Base-by-base conservation (phyloP, 2,113 vertebrate genomes). In the Phoenicopterus ruber region DNA sequence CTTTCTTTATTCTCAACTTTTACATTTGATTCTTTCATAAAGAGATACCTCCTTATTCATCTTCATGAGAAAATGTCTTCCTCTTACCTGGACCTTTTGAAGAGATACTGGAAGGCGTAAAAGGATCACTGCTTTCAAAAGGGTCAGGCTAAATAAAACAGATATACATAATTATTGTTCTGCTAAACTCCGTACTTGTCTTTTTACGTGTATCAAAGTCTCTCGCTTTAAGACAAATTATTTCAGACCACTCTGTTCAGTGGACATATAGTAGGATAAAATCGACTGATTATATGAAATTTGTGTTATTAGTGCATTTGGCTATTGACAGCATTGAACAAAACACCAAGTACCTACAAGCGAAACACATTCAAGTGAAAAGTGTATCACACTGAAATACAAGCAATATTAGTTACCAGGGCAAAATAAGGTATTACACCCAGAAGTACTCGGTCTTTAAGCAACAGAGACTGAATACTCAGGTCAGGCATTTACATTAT, bases 81-180 rank as follows among this genome's bases (percentile, higher is more conserved):
- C n/a, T 58, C 98, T 98, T 98, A 99, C 99, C 99, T 98, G 98
- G 94, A 92, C 98, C 99, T 99, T 99, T 99, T 18, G 98, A 98
- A 92, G 99, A 98, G 28, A 98, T 91, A 72, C 98, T 98, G 95
- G 98, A 98, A 76, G 99, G 98, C 3, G 98, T 98, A 70, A 99
- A 99, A 24, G 99, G 99, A 86, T 99, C 99, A 10, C 93, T 98
- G 97, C 98, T 98, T 79, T 99, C 98, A 92, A 99, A 99, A 90
- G 99, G 98, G 96, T 99, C 98, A 28, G 98, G 94, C 99, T 99
- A 95, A 93, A 97, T 28, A 49, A 97, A 94, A 89, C 58, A 96
- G 42, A 95, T 28, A 72, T 0, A 40, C 10, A 49, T 1, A 32
- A 49, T 94, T 91, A 96, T 36, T 88, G 29, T 28, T 72, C 69